These are phyloP conservation scores for Prosopocoilus inquinatus DNA, from an alignment of 2,888 invertebrate genomes.

Conservation along the genomic window DNA sequence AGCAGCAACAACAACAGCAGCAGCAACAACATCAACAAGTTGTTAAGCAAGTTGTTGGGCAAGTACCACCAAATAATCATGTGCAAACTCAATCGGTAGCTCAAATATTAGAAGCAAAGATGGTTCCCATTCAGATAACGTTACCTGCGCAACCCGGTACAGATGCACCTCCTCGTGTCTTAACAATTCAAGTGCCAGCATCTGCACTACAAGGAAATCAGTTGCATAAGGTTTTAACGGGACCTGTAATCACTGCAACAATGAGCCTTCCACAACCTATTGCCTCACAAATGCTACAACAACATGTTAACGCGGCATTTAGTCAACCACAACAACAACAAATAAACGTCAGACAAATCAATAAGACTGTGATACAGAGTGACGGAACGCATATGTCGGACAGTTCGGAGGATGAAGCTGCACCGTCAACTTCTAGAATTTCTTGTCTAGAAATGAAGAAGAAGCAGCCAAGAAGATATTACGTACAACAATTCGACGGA, in stretches of 20 bases:
- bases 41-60: constrained; percentile 36
- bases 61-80: constrained; percentile 35
- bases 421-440: constrained; percentile 30
- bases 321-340: constrained; percentile 33
- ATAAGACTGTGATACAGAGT: constrained; percentile 36
- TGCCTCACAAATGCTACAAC: constrained; percentile 81
- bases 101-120: constrained; percentile 50
- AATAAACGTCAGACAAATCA: constrained; percentile 18
- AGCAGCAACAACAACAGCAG: constrained; percentile 21
- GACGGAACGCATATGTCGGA: constrained; percentile 26
- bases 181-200: constrained; percentile 89
- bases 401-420: constrained; percentile 50
- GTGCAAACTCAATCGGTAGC: constrained; percentile 33
- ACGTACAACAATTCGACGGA: constrained; percentile 52
- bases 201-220: constrained; percentile 69
- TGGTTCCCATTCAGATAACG: constrained; percentile 70
- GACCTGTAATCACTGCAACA: constrained; percentile 85
- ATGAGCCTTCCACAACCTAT: constrained; percentile 80
- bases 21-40: constrained; percentile 27
- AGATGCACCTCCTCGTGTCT: constrained; percentile 63
- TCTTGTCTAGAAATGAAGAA: constrained; percentile 45
- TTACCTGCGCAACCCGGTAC: constrained; percentile 77
- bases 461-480: constrained; percentile 47
- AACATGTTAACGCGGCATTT: constrained; percentile 79
- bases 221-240: constrained; percentile 71